phyloP scores from a whole-genome alignment of 2,113 vertebrate genomes.

The Actinemys pallida region DNA sequence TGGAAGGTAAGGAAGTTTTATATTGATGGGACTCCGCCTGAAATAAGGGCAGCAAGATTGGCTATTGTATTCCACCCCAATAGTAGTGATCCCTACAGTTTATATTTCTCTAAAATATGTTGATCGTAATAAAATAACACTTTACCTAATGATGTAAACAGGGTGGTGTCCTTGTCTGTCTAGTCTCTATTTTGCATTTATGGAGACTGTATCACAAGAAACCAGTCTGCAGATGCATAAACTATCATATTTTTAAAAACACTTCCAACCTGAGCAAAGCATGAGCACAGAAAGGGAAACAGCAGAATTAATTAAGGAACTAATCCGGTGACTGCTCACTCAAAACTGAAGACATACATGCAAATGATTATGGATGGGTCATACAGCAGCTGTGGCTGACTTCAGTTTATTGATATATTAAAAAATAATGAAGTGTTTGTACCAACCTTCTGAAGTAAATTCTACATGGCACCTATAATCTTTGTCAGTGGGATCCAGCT shows the following conservation, averaged over 20 bases:
- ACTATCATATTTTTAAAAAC: constrained; percentile 3
- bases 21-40: not conserved
- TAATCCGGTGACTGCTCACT: not conserved
- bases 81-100: not conserved
- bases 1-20: not conserved
- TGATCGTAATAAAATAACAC: not conserved
- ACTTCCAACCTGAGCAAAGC: not conserved
- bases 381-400: not conserved
- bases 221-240: constrained; percentile 1
- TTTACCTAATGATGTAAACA: not conserved
- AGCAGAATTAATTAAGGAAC: constrained; percentile 2
- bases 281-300: not conserved
- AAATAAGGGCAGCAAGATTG: constrained; percentile 3
- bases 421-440: not conserved
- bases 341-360: not conserved
- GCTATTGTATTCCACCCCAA: not conserved
- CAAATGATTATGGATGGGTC: not conserved
- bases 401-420: not conserved
- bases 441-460: not conserved
- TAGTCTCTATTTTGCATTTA: constrained; percentile 9
- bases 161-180: not conserved
- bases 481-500: not conserved
- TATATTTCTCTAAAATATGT: not conserved
- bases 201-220: not conserved
- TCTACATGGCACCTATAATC: not conserved